A percentile compares a stretch with the other conserved stretches of the same genome.
Conservation (phyloP, 2,113 vertebrate genomes). For the Lasiurus cinereus region DNA sequence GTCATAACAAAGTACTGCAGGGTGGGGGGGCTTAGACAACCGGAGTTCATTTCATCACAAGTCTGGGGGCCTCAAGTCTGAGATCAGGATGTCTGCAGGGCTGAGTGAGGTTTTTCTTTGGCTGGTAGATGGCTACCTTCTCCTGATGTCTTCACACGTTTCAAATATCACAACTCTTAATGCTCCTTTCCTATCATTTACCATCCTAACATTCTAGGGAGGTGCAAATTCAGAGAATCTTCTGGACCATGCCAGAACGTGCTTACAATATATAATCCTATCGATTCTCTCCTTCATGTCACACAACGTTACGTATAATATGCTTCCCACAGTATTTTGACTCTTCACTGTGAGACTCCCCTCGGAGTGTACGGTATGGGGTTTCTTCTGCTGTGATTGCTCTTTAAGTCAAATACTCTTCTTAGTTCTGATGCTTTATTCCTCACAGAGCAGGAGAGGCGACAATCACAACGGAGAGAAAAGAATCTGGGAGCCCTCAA, state of each 20-base stretch:
- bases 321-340: not conserved
- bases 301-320: not conserved
- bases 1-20: no score
- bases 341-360: not conserved
- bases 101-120: not conserved
- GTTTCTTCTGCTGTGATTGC: not conserved
- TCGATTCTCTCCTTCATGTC: not conserved
- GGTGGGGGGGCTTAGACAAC: no score
- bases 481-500: not conserved
- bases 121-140: not conserved
- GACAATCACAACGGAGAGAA: not conserved
- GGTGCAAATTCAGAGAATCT: not conserved
- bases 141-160: not conserved
- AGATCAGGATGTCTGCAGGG: not conserved
- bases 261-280: not conserved
- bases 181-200: not conserved
- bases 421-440: not conserved
- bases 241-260: not conserved
- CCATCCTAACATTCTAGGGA: not conserved
- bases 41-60: no score
- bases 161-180: not conserved
- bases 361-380: not conserved
- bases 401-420: not conserved
- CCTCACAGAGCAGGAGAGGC: not conserved
- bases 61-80: not conserved